A percentile compares a stretch with the other conserved stretches of the same genome.
These are phyloP conservation scores for Sinodicranocentrus sp. DNA, from an alignment of 2,888 invertebrate genomes.

Conservation along the genomic window DNA sequence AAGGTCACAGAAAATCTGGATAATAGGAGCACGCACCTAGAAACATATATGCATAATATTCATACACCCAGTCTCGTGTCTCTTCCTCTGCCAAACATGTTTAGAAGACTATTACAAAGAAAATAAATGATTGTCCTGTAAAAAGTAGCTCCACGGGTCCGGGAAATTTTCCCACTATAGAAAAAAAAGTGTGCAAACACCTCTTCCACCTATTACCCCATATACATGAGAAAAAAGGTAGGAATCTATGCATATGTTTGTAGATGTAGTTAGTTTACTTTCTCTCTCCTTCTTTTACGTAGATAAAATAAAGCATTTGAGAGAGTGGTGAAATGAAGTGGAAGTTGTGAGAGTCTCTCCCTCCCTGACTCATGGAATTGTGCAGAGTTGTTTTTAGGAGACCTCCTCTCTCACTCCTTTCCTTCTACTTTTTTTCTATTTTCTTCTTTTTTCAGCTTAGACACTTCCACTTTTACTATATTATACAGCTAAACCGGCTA, in stretches of 20 bases:
- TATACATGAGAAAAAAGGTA: not conserved
- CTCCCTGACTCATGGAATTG: slow-evolving; percentile 37
- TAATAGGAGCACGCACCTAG: slow-evolving; percentile 8
- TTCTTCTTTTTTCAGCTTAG: slow-evolving; percentile 6
- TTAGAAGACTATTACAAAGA: slow-evolving; percentile 50
- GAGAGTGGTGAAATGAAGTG: slow-evolving; percentile 68
- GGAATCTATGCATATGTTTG: slow-evolving; percentile 3
- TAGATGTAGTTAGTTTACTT: slow-evolving; percentile 40
- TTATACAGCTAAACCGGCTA: too few species aligned
- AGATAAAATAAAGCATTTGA: slow-evolving; percentile 64
- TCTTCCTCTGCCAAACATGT: slow-evolving; percentile 23
- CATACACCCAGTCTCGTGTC: not conserved
- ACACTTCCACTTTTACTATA: slow-evolving; percentile 25
- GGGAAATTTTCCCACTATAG: too few species aligned
- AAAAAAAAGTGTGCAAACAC: not conserved
- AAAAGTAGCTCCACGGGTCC: not conserved
- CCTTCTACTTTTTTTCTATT: slow-evolving; percentile 13
- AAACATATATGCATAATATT: not conserved
- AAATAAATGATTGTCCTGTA: slow-evolving; percentile 53
- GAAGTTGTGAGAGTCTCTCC: slow-evolving; percentile 47
- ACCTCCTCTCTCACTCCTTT: not conserved
- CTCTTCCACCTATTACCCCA: not conserved
- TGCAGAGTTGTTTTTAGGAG: slow-evolving; percentile 40
- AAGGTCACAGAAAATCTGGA: slow-evolving; percentile 36
- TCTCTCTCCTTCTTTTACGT: slow-evolving; percentile 30